Conservation (phyloP, 2,888 invertebrate genomes). For the Drosophila helvetica region DNA sequence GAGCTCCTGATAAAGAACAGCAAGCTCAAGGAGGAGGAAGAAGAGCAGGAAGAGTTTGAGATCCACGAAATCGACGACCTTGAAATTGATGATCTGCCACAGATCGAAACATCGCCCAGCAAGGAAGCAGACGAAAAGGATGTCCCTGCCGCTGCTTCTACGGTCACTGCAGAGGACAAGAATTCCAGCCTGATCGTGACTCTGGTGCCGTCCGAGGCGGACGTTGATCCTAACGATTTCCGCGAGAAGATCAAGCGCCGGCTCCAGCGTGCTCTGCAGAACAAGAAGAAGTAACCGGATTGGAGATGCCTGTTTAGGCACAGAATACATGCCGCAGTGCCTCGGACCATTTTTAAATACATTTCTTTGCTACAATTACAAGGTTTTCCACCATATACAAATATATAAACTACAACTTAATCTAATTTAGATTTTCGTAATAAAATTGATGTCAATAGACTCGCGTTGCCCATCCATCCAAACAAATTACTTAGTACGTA, state of each 20-base stretch:
- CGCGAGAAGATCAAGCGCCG: conserved; percentile 82
- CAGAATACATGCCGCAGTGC: conserved; percentile 21
- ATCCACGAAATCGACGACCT: conserved; percentile 60
- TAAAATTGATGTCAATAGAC: conserved; percentile 61
- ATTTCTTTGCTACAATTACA: conserved; percentile 23
- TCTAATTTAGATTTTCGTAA: conserved; percentile 47
- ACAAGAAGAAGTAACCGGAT: conserved; percentile 75
- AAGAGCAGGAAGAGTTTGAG: conserved; percentile 46
- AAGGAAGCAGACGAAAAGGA: not conserved
- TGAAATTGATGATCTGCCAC: conserved; percentile 29
- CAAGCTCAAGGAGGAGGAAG: conserved; percentile 22
- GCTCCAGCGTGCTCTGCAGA: conserved; percentile 80
- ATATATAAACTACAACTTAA: conserved; percentile 14
- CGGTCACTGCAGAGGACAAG: not conserved
- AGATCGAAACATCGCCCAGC: not conserved
- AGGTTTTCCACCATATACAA: conserved; percentile 23
- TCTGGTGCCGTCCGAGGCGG: conserved; percentile 14
- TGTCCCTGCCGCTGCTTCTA: not conserved
- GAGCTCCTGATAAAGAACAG: conserved; percentile 30
- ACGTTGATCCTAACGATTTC: conserved; percentile 76
- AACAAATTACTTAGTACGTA: conserved; percentile 50
- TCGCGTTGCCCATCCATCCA: conserved; percentile 26
- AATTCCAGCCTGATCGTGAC: not conserved
- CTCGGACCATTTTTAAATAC: conserved; percentile 25
- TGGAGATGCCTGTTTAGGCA: not conserved